Evolutionary conservation across 53 echinoderm and acorn worm species (phyloP).

Genomic region (Zoroaster sp.): DNA sequence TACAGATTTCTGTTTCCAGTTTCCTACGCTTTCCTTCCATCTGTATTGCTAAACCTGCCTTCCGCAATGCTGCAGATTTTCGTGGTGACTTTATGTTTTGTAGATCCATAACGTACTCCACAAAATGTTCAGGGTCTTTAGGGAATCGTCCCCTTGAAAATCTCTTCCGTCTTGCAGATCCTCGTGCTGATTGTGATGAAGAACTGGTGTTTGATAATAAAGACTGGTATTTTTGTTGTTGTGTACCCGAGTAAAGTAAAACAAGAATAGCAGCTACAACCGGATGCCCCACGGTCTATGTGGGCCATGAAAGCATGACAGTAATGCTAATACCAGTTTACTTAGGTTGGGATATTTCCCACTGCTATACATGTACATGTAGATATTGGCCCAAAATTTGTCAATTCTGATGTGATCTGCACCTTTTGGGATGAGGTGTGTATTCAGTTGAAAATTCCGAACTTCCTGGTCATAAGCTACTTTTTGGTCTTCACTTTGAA

Average conservation of each 20-base stretch:
- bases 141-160: neutral
- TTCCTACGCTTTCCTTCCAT: neutral
- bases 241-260: too few relatives aligned
- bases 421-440: too few relatives aligned
- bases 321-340: conserved; percentile 50
- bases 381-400: conserved; percentile 3
- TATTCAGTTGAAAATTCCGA: too few relatives aligned
- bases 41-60: neutral
- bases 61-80: neutral
- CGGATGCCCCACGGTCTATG: too few relatives aligned
- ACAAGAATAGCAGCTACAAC: too few relatives aligned
- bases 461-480: too few relatives aligned
- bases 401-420: conserved; percentile 8
- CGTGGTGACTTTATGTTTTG: neutral
- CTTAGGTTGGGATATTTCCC: conserved; percentile 43
- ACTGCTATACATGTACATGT: too few relatives aligned
- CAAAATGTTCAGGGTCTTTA: neutral
- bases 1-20: neutral
- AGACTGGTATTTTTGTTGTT: too few relatives aligned
- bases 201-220: neutral
- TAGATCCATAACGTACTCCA: neutral
- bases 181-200: neutral
- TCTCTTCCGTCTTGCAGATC: neutral
- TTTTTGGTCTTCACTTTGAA: neutral
- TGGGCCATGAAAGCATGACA: conserved; percentile 59